Conservation (phyloP, 2,113 vertebrate species). For the Ia io region DNA sequence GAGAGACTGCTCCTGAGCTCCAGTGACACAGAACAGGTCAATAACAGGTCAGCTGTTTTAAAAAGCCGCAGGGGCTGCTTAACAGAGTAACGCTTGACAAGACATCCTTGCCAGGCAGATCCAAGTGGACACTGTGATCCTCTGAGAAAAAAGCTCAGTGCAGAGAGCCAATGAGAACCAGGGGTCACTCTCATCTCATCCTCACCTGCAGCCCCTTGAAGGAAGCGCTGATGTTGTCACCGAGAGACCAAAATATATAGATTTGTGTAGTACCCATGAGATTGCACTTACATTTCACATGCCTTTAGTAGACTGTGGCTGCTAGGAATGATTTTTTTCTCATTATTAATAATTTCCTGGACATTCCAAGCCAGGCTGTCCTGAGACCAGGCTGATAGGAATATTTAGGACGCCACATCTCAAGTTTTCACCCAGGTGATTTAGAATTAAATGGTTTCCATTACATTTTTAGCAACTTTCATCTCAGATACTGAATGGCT, state of each 20-base stretch:
- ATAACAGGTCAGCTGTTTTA: constrained; percentile 52
- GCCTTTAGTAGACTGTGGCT: constrained; percentile 44
- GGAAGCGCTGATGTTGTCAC: not conserved
- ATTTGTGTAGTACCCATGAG: constrained; percentile 42
- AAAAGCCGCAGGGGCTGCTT: constrained; percentile 37
- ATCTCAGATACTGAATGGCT: not conserved
- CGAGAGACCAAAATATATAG: constrained; percentile 25
- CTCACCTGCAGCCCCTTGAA: not conserved
- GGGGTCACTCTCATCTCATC: not conserved
- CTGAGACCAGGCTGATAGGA: constrained; percentile 22
- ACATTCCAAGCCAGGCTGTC: constrained; percentile 20
- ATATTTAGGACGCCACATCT: constrained; percentile 12
- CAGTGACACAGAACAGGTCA: constrained; percentile 58
- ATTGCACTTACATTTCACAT: not conserved
- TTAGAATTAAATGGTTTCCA: constrained; percentile 49
- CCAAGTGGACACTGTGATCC: not conserved
- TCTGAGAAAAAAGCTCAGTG: not conserved
- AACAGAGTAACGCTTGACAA: not conserved
- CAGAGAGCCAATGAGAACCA: not conserved
- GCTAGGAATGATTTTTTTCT: constrained; percentile 43
- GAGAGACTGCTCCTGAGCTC: constrained; percentile 37
- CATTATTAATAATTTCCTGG: constrained; percentile 63
- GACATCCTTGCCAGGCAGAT: not conserved
- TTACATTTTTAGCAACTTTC: not conserved
- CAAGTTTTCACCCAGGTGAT: not conserved